A percentile compares a stretch with the other conserved stretches of the same genome.
phyloP scores from a whole-genome alignment of 2,113 vertebrate species.

The Tragelaphus strepsiceros region DNA sequence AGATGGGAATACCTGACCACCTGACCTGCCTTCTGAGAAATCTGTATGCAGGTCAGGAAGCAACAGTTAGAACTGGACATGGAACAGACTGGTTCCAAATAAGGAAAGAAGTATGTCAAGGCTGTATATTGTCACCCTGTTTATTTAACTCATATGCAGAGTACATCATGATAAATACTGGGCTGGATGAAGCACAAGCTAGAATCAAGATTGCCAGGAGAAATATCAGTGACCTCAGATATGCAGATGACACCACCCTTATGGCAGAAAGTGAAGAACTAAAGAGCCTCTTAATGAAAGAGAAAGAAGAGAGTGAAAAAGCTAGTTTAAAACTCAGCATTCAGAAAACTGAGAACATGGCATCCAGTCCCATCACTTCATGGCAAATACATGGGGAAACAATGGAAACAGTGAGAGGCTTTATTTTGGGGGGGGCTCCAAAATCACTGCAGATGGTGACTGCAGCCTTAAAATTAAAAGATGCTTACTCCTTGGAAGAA shows the following conservation, averaged over 20 bases:
- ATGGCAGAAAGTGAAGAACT: neutral
- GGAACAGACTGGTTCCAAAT: neutral
- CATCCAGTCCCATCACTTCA: neutral
- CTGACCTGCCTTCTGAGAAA: neutral
- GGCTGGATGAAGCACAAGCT: neutral
- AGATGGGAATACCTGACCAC: neutral
- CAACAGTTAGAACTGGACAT: neutral
- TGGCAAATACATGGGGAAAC: neutral
- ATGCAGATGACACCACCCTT: neutral
- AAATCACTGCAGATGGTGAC: neutral
- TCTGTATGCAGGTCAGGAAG: neutral
- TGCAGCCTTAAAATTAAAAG: neutral
- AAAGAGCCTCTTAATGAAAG: neutral
- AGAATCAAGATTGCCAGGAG: neutral
- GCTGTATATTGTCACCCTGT: neutral
- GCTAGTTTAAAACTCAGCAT: neutral
- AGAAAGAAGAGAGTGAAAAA: neutral
- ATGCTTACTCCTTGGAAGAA: neutral
- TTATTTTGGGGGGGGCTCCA: neutral
- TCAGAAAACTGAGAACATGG: neutral
- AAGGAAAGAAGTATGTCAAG: neutral
- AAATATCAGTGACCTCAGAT: neutral
- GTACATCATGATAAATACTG: neutral
- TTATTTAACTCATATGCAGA: neutral
- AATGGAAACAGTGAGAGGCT: neutral